A percentile compares a stretch with the other conserved stretches of the same genome.
Evolutionary conservation across 2,888 invertebrate species (phyloP).

Genomic region (Plebejus anna): DNA sequence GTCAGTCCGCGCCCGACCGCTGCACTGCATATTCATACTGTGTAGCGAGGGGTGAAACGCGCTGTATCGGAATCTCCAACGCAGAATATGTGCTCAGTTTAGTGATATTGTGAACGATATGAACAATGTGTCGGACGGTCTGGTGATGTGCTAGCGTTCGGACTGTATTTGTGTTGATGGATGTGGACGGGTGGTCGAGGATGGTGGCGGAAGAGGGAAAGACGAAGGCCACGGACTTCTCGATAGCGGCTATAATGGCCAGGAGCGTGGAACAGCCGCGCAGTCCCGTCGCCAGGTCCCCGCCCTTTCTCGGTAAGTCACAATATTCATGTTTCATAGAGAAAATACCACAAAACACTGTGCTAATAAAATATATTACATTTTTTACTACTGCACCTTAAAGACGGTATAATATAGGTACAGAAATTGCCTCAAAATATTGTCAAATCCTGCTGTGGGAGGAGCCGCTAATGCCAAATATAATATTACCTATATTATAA

Average conservation of each 20-base stretch:
- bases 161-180: slow-evolving; percentile 64
- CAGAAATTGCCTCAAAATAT: not conserved
- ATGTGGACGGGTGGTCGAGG: slow-evolving; percentile 76
- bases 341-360: not conserved
- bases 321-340: slow-evolving; percentile 47
- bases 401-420: not conserved
- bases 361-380: not conserved
- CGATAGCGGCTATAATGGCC: slow-evolving; percentile 97
- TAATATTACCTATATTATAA: too few species aligned
- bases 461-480: too few species aligned
- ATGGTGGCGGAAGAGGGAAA: slow-evolving; percentile 74
- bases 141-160: slow-evolving; percentile 53
- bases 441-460: not conserved
- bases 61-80: slow-evolving; percentile 33
- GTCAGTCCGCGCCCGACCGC: too few species aligned
- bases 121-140: slow-evolving; percentile 58
- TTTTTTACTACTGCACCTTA: not conserved
- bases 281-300: slow-evolving; percentile 68
- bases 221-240: slow-evolving; percentile 92
- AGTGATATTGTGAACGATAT: slow-evolving; percentile 33
- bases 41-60: slow-evolving; percentile 30
- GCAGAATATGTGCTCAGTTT: slow-evolving; percentile 35
- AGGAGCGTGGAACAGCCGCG: slow-evolving; percentile 73
- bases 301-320: slow-evolving; percentile 67
- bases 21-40: slow-evolving; percentile 49